A percentile compares a stretch with the other conserved stretches of the same genome.
Conservation (phyloP, 2,113 vertebrate genomes). For the Labeo rohita region DNA sequence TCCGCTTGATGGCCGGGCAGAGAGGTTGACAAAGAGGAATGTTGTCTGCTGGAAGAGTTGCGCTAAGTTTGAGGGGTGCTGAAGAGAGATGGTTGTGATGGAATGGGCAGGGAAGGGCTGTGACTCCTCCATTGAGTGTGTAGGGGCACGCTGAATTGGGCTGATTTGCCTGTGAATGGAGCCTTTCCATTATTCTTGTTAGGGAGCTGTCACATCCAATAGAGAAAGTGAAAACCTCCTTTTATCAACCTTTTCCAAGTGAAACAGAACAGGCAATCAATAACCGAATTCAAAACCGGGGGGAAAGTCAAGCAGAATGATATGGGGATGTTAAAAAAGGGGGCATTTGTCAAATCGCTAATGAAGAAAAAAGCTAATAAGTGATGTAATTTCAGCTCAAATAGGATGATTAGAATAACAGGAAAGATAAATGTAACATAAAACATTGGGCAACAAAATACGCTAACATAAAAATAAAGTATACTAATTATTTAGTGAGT, state of each 20-base stretch:
- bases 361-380: constrained; percentile 80
- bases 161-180: constrained; percentile 99
- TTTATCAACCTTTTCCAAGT: constrained; percentile 97
- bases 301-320: constrained; percentile 97
- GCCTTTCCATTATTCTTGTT: constrained; percentile 98
- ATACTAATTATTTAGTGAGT: too few species aligned
- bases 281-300: constrained; percentile 90
- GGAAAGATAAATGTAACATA: constrained; percentile 44
- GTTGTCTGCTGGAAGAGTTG: constrained; percentile 79
- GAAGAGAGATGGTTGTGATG: constrained; percentile 90
- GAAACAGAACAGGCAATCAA: constrained; percentile 92
- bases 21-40: constrained; percentile 73
- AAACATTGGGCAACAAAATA: constrained; percentile 42
- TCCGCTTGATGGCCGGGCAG: constrained; percentile 66
- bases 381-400: constrained; percentile 83
- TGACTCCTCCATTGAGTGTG: constrained; percentile 91
- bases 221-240: constrained; percentile 97
- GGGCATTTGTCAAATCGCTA: constrained; percentile 87
- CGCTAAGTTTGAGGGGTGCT: constrained; percentile 90
- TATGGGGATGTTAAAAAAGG: constrained; percentile 80
- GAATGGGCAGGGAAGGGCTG: constrained; percentile 94
- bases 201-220: constrained; percentile 99
- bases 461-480: too few species aligned
- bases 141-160: constrained; percentile 99
- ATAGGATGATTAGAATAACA: constrained; percentile 74